These are phyloP conservation scores for Cerastis leucographa DNA, from an alignment of 2,888 invertebrate species.

Conservation along the genomic window DNA sequence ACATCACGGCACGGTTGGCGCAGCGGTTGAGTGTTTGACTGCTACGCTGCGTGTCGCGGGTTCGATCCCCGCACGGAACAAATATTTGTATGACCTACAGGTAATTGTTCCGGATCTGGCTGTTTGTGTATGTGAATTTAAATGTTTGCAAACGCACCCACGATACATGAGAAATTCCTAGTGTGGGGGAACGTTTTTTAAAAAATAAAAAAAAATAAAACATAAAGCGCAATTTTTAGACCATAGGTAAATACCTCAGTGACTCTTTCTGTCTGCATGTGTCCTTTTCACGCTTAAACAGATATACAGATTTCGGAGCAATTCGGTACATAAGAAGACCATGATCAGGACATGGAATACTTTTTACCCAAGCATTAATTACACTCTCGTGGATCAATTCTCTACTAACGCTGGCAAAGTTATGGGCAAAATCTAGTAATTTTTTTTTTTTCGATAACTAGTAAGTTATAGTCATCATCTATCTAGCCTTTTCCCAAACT, in stretches of 20 bases:
- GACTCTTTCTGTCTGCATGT: not conserved
- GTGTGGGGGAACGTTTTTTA: too few relatives aligned
- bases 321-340: not conserved
- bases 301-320: not conserved
- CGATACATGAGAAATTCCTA: too few relatives aligned
- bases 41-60: too few relatives aligned
- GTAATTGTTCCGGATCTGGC: too few relatives aligned
- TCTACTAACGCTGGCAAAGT: not conserved
- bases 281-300: not conserved
- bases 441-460: not conserved
- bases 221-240: not conserved
- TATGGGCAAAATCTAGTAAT: not conserved
- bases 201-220: too few relatives aligned
- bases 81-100: too few relatives aligned
- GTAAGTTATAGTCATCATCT: not conserved
- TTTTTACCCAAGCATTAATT: not conserved
- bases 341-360: not conserved
- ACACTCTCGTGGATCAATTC: not conserved
- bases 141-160: too few relatives aligned
- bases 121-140: too few relatives aligned
- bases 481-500: too few relatives aligned
- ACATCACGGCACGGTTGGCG: too few relatives aligned
- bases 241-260: not conserved
- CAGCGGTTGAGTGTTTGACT: too few relatives aligned
- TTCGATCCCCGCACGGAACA: too few relatives aligned